Evolutionary conservation across 2,113 vertebrate species (phyloP).

Genomic region (Prunella fulvescens): DNA sequence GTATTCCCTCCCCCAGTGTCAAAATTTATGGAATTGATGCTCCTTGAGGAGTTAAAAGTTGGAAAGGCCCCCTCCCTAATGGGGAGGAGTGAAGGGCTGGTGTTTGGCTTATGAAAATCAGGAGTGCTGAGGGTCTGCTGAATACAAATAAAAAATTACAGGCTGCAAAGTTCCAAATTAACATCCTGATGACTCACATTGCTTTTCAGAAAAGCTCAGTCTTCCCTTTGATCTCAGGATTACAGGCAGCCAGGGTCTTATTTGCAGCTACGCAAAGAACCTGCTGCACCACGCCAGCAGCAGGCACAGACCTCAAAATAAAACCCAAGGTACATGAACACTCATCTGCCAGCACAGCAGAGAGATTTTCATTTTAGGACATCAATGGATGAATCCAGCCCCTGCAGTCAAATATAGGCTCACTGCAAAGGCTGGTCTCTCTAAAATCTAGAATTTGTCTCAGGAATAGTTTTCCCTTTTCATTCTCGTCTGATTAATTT

Average conservation of each 20-base stretch:
- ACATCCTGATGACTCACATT: background rate
- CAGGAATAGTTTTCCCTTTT: background rate
- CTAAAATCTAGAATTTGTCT: background rate
- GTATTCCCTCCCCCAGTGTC: background rate
- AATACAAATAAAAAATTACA: slow-evolving; percentile 21
- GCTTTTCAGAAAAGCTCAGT: background rate
- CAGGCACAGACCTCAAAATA: background rate
- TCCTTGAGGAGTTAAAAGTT: background rate
- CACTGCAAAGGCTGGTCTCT: background rate
- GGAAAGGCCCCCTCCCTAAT: background rate
- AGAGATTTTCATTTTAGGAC: background rate
- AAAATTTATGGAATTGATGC: background rate
- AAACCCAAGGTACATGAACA: background rate
- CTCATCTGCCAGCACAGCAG: background rate
- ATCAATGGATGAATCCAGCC: background rate
- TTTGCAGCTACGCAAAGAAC: background rate
- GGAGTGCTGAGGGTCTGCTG: background rate
- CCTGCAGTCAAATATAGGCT: background rate
- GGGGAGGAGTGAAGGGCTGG: background rate
- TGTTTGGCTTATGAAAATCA: background rate
- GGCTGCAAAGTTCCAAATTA: background rate
- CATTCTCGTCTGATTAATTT: background rate
- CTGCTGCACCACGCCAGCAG: background rate
- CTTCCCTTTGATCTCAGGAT: slow-evolving; percentile 12
- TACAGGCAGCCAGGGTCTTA: background rate